Conservation (phyloP, 2,797 vertebrate species). For the Sebastolobus altivelis region DNA sequence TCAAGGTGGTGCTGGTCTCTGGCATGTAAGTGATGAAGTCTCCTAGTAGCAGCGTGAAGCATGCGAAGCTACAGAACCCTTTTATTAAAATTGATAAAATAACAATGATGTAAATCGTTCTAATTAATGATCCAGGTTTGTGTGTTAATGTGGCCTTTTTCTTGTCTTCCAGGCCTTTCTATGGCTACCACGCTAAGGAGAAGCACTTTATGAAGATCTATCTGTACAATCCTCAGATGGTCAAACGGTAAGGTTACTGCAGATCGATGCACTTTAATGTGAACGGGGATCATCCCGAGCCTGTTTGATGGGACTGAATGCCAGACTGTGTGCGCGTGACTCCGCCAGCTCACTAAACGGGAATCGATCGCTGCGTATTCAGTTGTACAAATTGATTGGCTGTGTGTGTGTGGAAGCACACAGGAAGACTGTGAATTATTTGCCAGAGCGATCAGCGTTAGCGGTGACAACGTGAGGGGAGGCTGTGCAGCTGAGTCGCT, state of each 20-base stretch:
- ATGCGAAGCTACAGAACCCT: neutral
- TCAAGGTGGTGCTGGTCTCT: slow-evolving; percentile 96
- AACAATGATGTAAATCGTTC: neutral
- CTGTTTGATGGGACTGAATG: slow-evolving; percentile 24
- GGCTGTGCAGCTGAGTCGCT: slow-evolving; percentile 17
- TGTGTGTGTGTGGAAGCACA: neutral
- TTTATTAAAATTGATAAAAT: neutral
- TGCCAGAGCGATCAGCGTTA: slow-evolving; percentile 11
- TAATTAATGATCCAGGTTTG: neutral
- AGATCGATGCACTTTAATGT: slow-evolving; percentile 31
- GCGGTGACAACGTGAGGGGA: slow-evolving; percentile 19
- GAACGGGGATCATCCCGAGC: slow-evolving; percentile 22
- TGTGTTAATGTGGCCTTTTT: neutral
- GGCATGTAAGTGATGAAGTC: slow-evolving; percentile 90
- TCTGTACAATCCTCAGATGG: slow-evolving; percentile 97
- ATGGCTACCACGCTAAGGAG: slow-evolving; percentile 96
- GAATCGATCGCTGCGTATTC: slow-evolving; percentile 54
- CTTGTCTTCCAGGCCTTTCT: slow-evolving; percentile 92
- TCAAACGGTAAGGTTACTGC: slow-evolving; percentile 91
- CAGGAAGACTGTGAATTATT: slow-evolving; percentile 20
- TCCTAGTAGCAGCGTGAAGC: too few relatives aligned
- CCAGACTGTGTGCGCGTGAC: slow-evolving; percentile 10
- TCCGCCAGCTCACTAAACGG: slow-evolving; percentile 55
- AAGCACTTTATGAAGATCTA: slow-evolving; percentile 99
- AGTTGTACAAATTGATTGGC: slow-evolving; percentile 42